Percentiles rank a stretch among this genome's conserved stretches.
phyloP scores from a whole-genome alignment of 2,113 vertebrate species.

The Oncorhynchus gorbuscha region DNA sequence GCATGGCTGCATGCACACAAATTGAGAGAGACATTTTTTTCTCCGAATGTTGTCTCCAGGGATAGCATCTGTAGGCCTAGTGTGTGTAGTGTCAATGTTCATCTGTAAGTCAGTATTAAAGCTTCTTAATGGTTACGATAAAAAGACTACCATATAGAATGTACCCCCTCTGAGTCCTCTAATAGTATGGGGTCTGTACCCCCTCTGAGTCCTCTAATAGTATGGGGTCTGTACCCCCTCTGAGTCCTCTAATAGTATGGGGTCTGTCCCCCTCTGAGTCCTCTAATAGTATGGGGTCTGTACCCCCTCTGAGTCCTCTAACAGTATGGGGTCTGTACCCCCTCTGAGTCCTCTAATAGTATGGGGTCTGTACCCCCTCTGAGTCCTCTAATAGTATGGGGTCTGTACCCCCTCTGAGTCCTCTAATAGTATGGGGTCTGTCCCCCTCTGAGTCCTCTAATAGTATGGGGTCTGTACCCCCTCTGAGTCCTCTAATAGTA shows the following conservation, averaged over 20 bases:
- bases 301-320: neutral
- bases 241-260: too few relatives aligned
- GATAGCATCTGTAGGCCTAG: slow-evolving; percentile 41
- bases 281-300: neutral
- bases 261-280: neutral
- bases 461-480: slow-evolving; percentile 4
- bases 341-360: too few relatives aligned
- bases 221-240: slow-evolving; percentile 3
- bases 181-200: neutral
- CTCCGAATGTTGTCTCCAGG: too few relatives aligned
- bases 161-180: neutral
- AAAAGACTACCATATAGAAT: slow-evolving; percentile 56
- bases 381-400: too few relatives aligned
- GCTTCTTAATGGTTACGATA: slow-evolving; percentile 64
- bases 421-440: too few relatives aligned
- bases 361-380: slow-evolving; percentile 7
- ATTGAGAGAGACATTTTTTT: too few relatives aligned
- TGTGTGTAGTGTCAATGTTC: slow-evolving; percentile 63
- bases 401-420: slow-evolving; percentile 6
- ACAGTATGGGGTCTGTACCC: slow-evolving; percentile 1
- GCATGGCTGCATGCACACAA: neutral
- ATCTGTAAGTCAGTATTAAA: slow-evolving; percentile 72
- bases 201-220: too few relatives aligned
- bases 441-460: neutral
- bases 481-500: too few relatives aligned